phyloP scores from a whole-genome alignment of 1,140 invertebrate genomes.

The Drosophila pectinifera region DNA sequence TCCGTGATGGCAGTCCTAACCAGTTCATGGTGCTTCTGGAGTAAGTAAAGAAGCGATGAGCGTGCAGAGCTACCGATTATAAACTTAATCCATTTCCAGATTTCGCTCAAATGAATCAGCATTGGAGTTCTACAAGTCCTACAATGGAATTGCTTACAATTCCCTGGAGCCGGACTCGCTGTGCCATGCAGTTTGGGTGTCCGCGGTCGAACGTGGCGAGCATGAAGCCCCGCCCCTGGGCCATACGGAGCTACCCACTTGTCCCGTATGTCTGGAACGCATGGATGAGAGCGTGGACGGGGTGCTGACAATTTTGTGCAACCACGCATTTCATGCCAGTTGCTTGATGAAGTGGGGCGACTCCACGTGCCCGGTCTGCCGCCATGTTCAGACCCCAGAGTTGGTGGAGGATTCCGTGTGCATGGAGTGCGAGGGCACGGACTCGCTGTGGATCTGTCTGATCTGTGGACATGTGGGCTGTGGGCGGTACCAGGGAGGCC shows the following conservation, averaged over 20 bases:
- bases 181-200: conserved; percentile 98
- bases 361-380: conserved; percentile 92
- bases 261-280: conserved; percentile 94
- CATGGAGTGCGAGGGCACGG: conserved; percentile 90
- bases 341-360: conserved; percentile 99
- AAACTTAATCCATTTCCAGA: conserved; percentile 60
- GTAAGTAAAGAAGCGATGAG: conserved; percentile 85
- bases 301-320: conserved; percentile 98
- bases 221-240: conserved; percentile 89
- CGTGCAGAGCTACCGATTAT: too few relatives aligned
- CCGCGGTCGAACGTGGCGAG: conserved; percentile 93
- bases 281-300: conserved; percentile 99
- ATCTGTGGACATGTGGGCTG: conserved; percentile 99
- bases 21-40: conserved; percentile 99
- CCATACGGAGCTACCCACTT: conserved; percentile 98
- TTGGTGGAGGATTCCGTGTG: conserved; percentile 93
- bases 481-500: conserved; percentile 89
- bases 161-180: conserved; percentile 95
- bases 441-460: conserved; percentile 99
- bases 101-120: conserved; percentile 91
- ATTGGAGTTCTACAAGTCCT: conserved; percentile 96
- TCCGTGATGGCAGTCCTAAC: conserved; percentile 94
- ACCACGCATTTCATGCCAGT: conserved; percentile 98
- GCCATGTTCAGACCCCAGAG: conserved; percentile 97
- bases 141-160: conserved; percentile 96